Base-by-base conservation (phyloP, 2,888 invertebrate species). In the Dermolepida albohirtum region DNA sequence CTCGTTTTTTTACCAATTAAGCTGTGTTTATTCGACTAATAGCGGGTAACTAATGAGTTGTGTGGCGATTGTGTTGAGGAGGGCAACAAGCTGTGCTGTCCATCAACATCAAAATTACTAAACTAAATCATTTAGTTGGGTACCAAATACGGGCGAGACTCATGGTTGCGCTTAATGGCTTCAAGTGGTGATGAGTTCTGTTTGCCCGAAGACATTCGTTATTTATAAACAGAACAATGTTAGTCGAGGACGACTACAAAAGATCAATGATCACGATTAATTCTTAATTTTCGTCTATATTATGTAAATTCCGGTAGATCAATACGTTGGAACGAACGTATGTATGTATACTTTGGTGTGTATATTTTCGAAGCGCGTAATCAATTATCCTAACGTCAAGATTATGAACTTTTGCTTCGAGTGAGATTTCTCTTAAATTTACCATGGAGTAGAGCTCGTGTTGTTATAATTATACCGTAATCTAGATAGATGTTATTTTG, bases 131-230 rank as follows among this genome's bases (percentile, higher is more conserved):
- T 62, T 62, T 39, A 62, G 47, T 47, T 47, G 47, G 47, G 39
- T 47, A 62, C 59, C 59, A 62, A 62, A 62, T 62, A 62, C 59
- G 59, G 59, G 4, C 59, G 55, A 44, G 17, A 22, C 59, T 50
- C 70, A 71, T 73, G 67, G 75, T 22, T 47, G 34, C 59, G 47
- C 47, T 73, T 75, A 75, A 75, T 75, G 74, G 72, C 70, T 66
- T 70, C 71, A 74, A 74, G 75, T 75, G 74, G 76, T 76, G 76
- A 76, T 76, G 76, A 76, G 76, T 75, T 76, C 74, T 76, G 72
- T 72, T 73, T 74, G 74, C 76, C 73, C 47, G 52, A 49, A 72
- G 76, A 68, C 67, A 44, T 70, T 52, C 70, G 73, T 74, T 75
- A 75, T 76, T 75, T 75, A 76, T 74, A 76, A 75, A 70, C 71